Evolutionary conservation across 2,797 vertebrate genomes (phyloP).

Genomic region (Halcyon leucocephala): DNA sequence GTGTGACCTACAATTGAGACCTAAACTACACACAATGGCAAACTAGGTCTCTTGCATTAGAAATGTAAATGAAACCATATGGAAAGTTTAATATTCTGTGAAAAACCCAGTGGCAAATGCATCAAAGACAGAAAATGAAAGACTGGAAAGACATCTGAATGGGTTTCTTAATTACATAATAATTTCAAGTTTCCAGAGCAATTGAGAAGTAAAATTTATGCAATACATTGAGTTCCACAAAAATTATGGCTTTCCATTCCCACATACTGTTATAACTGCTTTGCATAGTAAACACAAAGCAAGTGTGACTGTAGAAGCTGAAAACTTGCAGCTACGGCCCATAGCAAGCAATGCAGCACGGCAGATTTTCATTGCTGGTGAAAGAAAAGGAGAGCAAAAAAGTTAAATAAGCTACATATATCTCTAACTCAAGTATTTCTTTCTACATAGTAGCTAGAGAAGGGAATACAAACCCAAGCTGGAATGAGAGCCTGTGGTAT

Average conservation of each 20-base stretch:
- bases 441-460: neutral
- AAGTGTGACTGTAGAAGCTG: neutral
- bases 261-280: neutral
- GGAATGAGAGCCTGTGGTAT: neutral
- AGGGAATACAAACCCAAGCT: neutral
- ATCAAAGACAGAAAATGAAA: conserved; percentile 54
- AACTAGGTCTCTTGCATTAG: neutral
- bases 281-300: neutral
- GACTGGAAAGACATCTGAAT: conserved; percentile 13
- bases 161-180: neutral
- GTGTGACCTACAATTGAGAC: neutral
- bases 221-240: neutral
- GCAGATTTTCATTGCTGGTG: neutral
- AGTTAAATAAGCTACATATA: neutral
- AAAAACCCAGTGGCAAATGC: conserved; percentile 17
- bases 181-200: conserved; percentile 32
- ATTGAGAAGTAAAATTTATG: conserved; percentile 13
- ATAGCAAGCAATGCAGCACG: neutral
- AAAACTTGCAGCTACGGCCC: neutral
- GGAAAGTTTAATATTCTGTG: conserved; percentile 41
- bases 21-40: neutral
- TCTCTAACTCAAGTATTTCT: neutral
- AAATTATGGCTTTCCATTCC: neutral
- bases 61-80: conserved; percentile 30
- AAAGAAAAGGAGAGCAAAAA: neutral